A percentile compares a stretch with the other conserved stretches of the same genome.
Conservation (phyloP, 2,113 vertebrate genomes). For the Rostratula benghalensis region DNA sequence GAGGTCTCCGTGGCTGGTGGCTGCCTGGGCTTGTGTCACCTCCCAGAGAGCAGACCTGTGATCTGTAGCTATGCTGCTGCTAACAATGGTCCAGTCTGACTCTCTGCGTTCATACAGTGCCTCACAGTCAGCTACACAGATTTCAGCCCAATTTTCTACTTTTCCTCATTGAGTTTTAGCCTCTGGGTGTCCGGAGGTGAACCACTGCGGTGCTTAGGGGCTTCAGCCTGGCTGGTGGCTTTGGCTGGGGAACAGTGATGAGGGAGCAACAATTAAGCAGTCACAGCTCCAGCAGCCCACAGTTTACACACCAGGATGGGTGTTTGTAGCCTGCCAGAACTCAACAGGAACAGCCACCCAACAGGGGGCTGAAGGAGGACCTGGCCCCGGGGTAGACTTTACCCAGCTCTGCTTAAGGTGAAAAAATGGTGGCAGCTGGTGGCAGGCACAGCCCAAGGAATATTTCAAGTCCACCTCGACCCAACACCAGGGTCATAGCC, state of each 20-base stretch:
- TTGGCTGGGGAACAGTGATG: too few species aligned
- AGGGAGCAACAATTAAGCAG: too few species aligned
- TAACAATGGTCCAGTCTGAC: neutral
- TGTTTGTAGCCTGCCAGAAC: neutral
- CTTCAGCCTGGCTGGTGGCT: too few species aligned
- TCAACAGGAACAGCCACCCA: neutral
- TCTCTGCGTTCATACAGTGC: accelerated
- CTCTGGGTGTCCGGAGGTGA: too few species aligned
- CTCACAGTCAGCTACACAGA: neutral
- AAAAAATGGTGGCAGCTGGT: neutral
- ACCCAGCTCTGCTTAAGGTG: neutral
- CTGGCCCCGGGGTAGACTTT: neutral
- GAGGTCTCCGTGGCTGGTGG: neutral
- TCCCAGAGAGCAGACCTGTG: neutral
- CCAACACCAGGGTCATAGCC: neutral
- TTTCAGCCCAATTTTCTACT: neutral
- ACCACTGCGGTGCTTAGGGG: too few species aligned
- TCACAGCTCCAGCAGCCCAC: neutral
- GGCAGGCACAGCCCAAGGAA: neutral
- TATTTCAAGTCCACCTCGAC: neutral
- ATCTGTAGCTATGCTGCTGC: neutral
- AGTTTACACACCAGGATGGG: accelerated
- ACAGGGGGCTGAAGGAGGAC: neutral
- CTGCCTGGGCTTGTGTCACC: neutral
- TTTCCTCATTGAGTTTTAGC: neutral